Base-by-base conservation (phyloP, 2,888 invertebrate species). In the Flabesymbios commensalis region DNA sequence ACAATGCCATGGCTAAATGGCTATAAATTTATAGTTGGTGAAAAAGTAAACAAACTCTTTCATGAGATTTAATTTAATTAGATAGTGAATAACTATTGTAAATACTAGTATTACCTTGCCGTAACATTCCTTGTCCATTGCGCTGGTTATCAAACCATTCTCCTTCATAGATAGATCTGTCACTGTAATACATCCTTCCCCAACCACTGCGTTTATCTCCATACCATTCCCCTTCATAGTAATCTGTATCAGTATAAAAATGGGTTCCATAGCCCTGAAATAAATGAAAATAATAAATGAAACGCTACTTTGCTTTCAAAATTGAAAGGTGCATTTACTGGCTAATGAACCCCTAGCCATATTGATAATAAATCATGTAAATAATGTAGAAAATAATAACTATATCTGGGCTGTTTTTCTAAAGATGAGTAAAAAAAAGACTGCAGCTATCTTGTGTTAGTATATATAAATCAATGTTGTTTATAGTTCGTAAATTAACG, bases 171-270 rank as follows among this genome's bases (percentile, higher is more conserved):
- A 79, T 78, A 22, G 77, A 77, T 2, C 79, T 81, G 74, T 83
- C 82, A 22, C 71, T 69, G 63, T 74, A 81, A 61, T 81, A 79
- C 82, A 83, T 83, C n/a, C 83, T 69, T 14, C 83, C 83, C 83
- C 83, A 83, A 29, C 83, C 83, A 69, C 81, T 80, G 47, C 82
- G 65, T 58, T 82, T 79, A 49, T 78, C 81, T 10, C 74, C 78
- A 63, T 81, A 81, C 80, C 81, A 83, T 69, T 83, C 83, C 0
- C 83, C 83, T 65, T 83, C 83, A 69, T 82, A 83, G 64, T 78
- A 81, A 61, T 81, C 81, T n/a, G 72, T 69, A 28, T 79, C 77
- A 14, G 72, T 70, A 68, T 79, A 83, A 69, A 80, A 83, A 61
- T 79, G 76, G 41, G 82, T 81, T 51, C 83, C 83, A 74, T 81